These are phyloP conservation scores for Turdus rufiventris DNA, from an alignment of 2,113 vertebrate genomes.

Conservation along the genomic window DNA sequence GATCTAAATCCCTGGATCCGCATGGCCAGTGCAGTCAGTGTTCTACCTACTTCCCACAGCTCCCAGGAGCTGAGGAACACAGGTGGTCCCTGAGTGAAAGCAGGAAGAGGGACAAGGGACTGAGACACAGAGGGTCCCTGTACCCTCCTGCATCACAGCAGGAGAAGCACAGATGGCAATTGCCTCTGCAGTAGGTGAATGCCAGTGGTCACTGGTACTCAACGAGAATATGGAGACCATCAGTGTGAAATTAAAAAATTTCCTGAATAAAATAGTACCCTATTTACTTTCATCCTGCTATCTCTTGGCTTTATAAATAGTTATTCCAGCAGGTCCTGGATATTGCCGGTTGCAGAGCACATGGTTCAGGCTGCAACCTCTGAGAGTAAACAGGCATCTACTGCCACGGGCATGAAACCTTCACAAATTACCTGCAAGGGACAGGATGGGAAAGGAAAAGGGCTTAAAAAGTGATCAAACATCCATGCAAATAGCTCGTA, in stretches of 20 bases:
- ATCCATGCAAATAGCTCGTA: neutral
- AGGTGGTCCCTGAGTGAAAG: neutral
- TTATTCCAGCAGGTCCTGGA: neutral
- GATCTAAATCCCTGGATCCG: neutral
- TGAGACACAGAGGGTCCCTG: neutral
- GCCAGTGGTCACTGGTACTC: neutral
- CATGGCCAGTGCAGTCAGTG: accelerated
- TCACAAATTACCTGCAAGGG: neutral
- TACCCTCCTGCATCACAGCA: neutral
- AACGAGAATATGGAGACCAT: neutral
- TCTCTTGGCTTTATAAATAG: neutral
- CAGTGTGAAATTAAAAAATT: neutral
- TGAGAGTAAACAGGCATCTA: neutral
- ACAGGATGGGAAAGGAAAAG: neutral
- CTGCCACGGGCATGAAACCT: neutral
- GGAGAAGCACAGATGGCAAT: neutral
- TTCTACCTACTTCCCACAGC: neutral
- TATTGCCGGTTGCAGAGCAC: neutral
- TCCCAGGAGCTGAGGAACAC: neutral
- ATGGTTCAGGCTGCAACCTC: neutral
- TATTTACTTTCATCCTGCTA: neutral
- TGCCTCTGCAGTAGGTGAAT: neutral
- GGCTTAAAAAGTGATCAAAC: neutral
- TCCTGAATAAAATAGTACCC: neutral
- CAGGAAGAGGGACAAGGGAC: neutral